Base-by-base conservation (phyloP, 2,888 invertebrate species). In the Sphaerophoria taeniata region DNA sequence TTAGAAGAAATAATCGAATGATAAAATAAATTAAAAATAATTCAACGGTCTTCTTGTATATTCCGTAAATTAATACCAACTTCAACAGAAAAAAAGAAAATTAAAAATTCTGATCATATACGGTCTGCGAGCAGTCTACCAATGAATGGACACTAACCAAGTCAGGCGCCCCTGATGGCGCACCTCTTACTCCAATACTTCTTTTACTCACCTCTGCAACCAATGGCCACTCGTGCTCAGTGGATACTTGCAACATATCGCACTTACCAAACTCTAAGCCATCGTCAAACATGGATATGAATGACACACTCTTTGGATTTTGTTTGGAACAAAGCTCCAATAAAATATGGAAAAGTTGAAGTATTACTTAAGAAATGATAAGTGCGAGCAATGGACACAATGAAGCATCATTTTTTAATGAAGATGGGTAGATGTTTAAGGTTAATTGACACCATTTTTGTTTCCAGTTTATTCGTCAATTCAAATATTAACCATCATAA, bases 131-230 rank as follows among this genome's bases (percentile, higher is more conserved):
- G 56, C 6, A 69, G 84, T 80, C 84, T 84, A 61, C 70, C 83
- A 43, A 9, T 49, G 11, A 49, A 34, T 84, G 75, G 75, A 75
- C 65, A 79, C 58, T 47, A 71, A 43, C 49, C 60, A 24, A 24
- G 24, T 24, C 24, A 31, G 84, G 84, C 84, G 80, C 84, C 84
- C 55, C 60, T 80, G 7, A 49, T 65, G 84, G 80, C 80, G 84
- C 84, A 80, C 75, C 84, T 80, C 11, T 60, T 49, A 39, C 45
- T 31, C 12, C 24, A 55, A n/a, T 60, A 70, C 75, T 65, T 14
- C 67, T 71, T 45, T 58, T 56, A 34, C 65, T 72, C 63, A 53
- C 69, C 65, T 63, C 43, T 47, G 39, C 24, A 79, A 65, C 71
- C 70, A 75, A 67, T 79, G 83, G 60, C 71, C 80, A 75, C 34